Conservation (phyloP, 2,113 vertebrate genomes). For the Pelecanoides urinatrix region DNA sequence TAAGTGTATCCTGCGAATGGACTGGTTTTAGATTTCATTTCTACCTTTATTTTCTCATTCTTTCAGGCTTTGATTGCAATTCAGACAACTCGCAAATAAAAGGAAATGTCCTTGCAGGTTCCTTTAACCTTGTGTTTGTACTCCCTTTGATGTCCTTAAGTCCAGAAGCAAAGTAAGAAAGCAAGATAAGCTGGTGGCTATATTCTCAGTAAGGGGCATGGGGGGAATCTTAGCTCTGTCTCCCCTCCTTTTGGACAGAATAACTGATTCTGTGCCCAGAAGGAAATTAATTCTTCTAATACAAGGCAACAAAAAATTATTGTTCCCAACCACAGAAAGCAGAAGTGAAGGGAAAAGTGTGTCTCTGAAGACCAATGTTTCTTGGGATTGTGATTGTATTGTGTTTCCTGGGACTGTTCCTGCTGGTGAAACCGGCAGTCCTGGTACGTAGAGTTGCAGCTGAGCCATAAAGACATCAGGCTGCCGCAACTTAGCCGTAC, state of each 20-base stretch:
- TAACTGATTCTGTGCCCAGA: neutral
- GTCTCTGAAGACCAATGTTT: constrained; percentile 17
- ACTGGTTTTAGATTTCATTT: neutral
- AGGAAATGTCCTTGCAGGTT: neutral
- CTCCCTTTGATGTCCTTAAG: neutral
- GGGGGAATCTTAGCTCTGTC: neutral
- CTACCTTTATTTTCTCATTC: neutral
- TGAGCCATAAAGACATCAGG: neutral
- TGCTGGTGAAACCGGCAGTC: neutral
- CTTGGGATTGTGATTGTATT: neutral
- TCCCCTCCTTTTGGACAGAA: neutral
- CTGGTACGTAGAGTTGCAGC: neutral
- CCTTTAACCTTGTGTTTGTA: neutral
- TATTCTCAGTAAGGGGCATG: neutral
- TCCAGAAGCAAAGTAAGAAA: neutral
- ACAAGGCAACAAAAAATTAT: neutral
- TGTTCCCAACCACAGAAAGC: neutral
- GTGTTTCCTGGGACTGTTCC: neutral
- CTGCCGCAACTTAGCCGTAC: neutral
- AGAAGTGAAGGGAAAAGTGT: neutral
- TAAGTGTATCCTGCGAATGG: neutral
- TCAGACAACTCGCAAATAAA: neutral
- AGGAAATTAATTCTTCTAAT: neutral
- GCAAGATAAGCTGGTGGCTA: neutral
- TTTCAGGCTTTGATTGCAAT: neutral